These are phyloP conservation scores for Agonopterix subpropinquella DNA, from an alignment of 2,888 invertebrate species.

Conservation along the genomic window DNA sequence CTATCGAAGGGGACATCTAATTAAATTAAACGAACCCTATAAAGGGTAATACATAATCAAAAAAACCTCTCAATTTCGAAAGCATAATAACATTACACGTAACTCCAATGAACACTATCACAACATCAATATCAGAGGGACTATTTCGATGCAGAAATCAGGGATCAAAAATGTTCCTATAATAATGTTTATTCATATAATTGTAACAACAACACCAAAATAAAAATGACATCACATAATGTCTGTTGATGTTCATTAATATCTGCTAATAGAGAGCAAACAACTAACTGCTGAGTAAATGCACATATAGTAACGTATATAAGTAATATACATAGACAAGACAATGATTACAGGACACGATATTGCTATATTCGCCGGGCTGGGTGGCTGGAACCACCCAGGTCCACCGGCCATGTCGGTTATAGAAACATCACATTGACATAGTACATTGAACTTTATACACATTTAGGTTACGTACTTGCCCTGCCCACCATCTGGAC, in stretches of 20 bases:
- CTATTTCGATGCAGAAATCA: conserved; percentile 69
- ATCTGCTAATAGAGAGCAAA: conserved; percentile 70
- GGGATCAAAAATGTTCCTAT: conserved; percentile 63
- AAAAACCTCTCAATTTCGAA: conserved; percentile 38
- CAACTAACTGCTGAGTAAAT: conserved; percentile 71
- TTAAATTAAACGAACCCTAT: conserved; percentile 58
- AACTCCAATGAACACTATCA: conserved; percentile 55
- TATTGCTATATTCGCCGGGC: conserved; percentile 54
- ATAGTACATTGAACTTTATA: conserved; percentile 55
- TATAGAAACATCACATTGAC: conserved; percentile 64
- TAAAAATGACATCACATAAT: conserved; percentile 64
- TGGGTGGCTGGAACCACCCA: conserved; percentile 27
- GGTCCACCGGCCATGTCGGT: conserved; percentile 35
- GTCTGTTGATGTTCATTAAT: conserved; percentile 52
- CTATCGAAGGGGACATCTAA: conserved; percentile 69
- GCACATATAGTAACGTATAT: conserved; percentile 66
- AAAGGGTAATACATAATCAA: conserved; percentile 43
- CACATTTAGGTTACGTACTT: conserved; percentile 88
- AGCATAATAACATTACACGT: conserved; percentile 53
- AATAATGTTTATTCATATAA: conserved; percentile 40
- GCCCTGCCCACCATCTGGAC: conserved; percentile 98
- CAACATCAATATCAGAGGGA: conserved; percentile 70
- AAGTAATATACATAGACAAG: conserved; percentile 40
- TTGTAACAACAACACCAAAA: conserved; percentile 69
- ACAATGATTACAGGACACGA: conserved; percentile 69